phyloP scores from a whole-genome alignment of 2,888 invertebrate species.

The Mystacides longicornis region DNA sequence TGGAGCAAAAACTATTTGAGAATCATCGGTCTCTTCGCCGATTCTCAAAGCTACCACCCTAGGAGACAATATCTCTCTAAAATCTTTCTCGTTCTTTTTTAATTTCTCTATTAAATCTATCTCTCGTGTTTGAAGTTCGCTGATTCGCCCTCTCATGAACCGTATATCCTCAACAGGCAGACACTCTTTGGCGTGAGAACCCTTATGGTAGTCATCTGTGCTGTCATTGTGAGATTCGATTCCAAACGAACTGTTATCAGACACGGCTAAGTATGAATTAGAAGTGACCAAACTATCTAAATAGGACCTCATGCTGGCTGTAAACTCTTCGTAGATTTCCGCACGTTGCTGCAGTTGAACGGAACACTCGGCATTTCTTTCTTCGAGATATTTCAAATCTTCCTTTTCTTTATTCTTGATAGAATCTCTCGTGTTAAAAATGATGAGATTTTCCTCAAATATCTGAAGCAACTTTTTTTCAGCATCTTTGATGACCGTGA shows the following conservation, averaged over 20 bases:
- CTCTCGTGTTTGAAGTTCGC: not conserved
- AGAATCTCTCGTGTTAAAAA: not conserved
- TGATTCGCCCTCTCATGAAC: not conserved
- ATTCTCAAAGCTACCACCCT: not conserved
- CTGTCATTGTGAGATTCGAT: no score
- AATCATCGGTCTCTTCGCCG: not conserved
- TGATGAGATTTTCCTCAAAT: constrained; percentile 4
- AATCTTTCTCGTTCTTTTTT: not conserved
- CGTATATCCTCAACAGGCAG: not conserved
- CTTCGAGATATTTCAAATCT: not conserved
- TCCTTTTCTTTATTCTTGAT: not conserved
- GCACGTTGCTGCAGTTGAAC: not conserved
- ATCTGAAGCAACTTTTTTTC: constrained; percentile 5
- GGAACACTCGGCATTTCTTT: not conserved
- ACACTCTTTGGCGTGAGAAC: not conserved
- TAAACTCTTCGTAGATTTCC: not conserved
- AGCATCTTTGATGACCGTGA: constrained; percentile 5
- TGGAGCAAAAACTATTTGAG: no score
- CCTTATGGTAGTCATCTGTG: no score
- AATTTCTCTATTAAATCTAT: not conserved
- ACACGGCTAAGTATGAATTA: not conserved
- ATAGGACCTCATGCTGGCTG: not conserved
- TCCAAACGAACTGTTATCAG: no score
- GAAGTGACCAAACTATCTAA: not conserved
- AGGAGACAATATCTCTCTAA: not conserved